Evolutionary conservation across 1,140 invertebrate genomes (phyloP), one percentile per base, ranked within the genome.

Genomic region (Tachypleus tridentatus): DNA sequence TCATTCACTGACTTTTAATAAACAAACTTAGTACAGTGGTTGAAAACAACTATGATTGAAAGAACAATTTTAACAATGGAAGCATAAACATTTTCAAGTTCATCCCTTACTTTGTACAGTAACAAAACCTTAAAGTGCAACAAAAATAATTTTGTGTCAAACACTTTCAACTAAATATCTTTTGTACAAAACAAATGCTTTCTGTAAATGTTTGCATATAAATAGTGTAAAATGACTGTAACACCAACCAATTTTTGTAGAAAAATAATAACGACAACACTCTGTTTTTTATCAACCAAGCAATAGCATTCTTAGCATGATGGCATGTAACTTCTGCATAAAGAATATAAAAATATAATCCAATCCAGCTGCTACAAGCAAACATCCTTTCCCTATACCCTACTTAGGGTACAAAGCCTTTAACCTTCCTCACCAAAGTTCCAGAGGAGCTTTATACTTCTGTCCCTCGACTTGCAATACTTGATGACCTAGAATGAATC

Each of bases 371-470:
- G 60, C 63, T 60, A 61, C 60, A 58, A 63, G 59, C 58, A 62
- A 62, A 56, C 49, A 47, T 11, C 62, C 51, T 48, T 61, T 64
- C 8, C 60, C 56, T 9, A 56, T 62, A 29, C 51, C 60, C 52
- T 60, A 57, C 10, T 53, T 64, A 52, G 63, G 56, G 61, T 63
- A 60, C 47, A 62, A 63, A 66, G 58, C 61, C 61, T 51, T 48
- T 52, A 49, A 66, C n/a, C 6, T 48, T 62, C n/a, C 5, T 54
- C n/a, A 54, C 8, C 48, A 29, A 29, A 29, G 97, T 98, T 62
- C 93, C 82, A 61, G 91, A 93, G 77, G 98, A 94, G 82, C 97
- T 97, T 83, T 97, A 89, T 80, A 89, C 87, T 78, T 90, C 87
- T 72, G 87, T 87, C 69, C 85, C 85, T 71, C 83, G 81, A 72